Percentiles rank a stretch among this genome's conserved stretches.
These are phyloP conservation scores for Crocuta crocuta DNA, from an alignment of 2,113 vertebrate genomes.

Conservation along the genomic window DNA sequence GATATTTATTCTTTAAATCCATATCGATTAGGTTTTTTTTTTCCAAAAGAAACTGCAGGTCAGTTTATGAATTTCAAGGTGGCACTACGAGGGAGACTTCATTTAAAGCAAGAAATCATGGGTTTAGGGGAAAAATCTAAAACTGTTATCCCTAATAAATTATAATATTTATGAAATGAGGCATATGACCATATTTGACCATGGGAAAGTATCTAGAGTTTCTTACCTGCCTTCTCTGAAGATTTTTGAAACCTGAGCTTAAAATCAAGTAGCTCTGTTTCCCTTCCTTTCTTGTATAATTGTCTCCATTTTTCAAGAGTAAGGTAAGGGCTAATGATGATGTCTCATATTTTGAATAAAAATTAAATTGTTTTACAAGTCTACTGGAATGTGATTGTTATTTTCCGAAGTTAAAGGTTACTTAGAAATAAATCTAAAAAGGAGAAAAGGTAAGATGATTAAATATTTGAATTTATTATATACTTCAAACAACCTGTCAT, in stretches of 20 bases:
- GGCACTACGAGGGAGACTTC: background rate
- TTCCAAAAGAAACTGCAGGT: constrained; percentile 61
- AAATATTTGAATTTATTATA: background rate
- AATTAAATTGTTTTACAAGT: constrained; percentile 75
- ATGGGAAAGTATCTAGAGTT: background rate
- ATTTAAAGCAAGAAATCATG: constrained; percentile 30
- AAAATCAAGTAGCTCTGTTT: constrained; percentile 26
- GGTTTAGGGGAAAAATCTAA: constrained; percentile 41
- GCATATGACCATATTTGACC: background rate
- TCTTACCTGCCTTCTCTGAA: constrained; percentile 46
- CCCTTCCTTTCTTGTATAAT: background rate
- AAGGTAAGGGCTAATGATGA: constrained; percentile 67
- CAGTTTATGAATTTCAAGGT: constrained; percentile 67
- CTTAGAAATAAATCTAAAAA: background rate
- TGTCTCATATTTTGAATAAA: constrained; percentile 71
- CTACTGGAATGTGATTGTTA: background rate
- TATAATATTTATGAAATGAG: constrained; percentile 64
- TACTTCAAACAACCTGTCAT: background rate
- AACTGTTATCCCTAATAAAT: constrained; percentile 57
- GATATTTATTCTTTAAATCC: constrained; percentile 67
- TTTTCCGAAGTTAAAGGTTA: constrained; percentile 41
- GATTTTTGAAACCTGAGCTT: constrained; percentile 56
- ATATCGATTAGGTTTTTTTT: constrained; percentile 38
- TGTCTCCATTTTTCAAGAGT: constrained; percentile 58
- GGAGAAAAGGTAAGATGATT: too few relatives aligned